Base-by-base conservation (phyloP, 2,888 invertebrate species). In the Drosophila mimetica region DNA sequence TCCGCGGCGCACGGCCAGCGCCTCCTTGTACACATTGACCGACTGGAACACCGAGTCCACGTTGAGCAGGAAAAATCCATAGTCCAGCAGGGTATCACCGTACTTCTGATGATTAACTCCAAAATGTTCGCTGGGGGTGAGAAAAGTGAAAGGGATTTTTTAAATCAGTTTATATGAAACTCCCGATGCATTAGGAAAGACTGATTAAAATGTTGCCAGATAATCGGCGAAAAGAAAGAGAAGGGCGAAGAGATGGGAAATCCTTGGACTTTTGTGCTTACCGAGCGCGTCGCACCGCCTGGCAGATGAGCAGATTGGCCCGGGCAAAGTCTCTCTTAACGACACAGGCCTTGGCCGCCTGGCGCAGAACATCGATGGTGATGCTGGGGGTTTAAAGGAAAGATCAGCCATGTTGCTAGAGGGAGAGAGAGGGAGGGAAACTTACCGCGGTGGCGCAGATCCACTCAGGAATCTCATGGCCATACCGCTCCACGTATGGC, bases 21-120 rank as follows among this genome's bases (percentile, higher is more conserved):
- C 96, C 88, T 94, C 94, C 93, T 95, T 95, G 90, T 97, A 98
- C 0, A 97, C 95, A 67, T 94, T 93, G n/a, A 98, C 96, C 88
- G 97, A 96, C 89, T 96, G 95, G 74, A 94, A 93, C 75, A 97
- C 96, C 55, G 95, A 95, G 92, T 98, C 98, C 54, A 96, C 95
- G 92, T 98, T 97, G 78, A 98, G 93, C 86, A 98, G 93, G 91
- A 96, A 98, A 93, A 97, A 98, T 74, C 97, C 98, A 91, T 96
- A 97, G 92, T 98, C 97, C 77, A 96, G 93, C 65, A 98, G 93
- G 41, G 96, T 95, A 90, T 97, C 96, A 22, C 97, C 96, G 91
- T 95, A 96, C 85, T 95, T 95, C 58, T 96, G 97, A 92, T 97
- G 96, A n/a, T 92, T 91, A 22, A 93, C 91, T 1, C 94, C 94